These are phyloP conservation scores for Rhipidura dahli DNA, from an alignment of 2,113 vertebrate species.

Conservation along the genomic window DNA sequence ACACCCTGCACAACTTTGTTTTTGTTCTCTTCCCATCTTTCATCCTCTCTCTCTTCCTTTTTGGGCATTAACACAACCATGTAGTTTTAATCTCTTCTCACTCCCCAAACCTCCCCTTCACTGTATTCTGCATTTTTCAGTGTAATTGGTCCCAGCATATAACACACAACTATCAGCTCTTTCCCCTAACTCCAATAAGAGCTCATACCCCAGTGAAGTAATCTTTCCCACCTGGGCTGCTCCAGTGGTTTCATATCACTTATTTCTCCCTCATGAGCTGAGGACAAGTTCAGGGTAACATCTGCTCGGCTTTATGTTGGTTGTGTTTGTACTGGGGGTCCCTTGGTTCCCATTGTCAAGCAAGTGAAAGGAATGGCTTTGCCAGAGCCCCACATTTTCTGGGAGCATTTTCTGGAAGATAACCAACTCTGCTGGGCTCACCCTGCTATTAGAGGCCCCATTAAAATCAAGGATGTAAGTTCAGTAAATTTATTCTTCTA, in stretches of 20 bases:
- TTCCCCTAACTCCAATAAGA: conserved; percentile 29
- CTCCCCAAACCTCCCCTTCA: background rate
- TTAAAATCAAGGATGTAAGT: background rate
- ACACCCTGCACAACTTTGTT: background rate
- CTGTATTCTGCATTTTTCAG: background rate
- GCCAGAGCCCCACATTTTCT: background rate
- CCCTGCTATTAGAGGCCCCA: background rate
- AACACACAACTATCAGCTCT: background rate
- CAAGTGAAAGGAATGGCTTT: background rate
- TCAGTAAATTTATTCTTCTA: background rate
- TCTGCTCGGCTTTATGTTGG: background rate
- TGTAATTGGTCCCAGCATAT: background rate
- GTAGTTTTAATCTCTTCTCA: background rate
- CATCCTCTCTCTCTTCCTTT: background rate
- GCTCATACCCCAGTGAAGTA: background rate
- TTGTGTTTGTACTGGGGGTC: background rate
- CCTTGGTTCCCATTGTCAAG: background rate
- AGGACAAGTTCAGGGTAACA: conserved; percentile 35
- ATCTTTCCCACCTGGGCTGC: conserved; percentile 44
- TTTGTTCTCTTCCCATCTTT: background rate
- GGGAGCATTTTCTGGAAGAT: background rate
- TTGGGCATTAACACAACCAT: background rate
- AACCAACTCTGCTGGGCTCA: background rate
- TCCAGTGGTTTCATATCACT: conserved; percentile 14
- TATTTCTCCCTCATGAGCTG: background rate